phyloP scores from a whole-genome alignment of 2,888 invertebrate genomes.

The Sinotaia quadrata region DNA sequence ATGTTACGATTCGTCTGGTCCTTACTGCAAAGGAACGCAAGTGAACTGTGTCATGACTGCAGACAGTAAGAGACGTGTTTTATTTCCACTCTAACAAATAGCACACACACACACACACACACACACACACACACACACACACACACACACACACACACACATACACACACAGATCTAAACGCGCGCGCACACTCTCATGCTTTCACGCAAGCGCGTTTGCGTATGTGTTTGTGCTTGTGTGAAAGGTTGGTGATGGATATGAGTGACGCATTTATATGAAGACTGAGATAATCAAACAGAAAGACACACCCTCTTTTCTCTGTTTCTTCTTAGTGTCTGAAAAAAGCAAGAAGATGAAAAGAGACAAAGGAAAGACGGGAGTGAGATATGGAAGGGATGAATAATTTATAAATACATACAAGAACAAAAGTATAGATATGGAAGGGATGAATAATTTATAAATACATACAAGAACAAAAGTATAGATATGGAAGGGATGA shows the following conservation, averaged over 20 bases:
- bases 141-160: not conserved
- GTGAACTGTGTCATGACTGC: not conserved
- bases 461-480: not conserved
- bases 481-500: not conserved
- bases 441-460: not conserved
- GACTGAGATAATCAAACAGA: not conserved
- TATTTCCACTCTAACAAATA: not conserved
- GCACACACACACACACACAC: not conserved
- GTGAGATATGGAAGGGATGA: too few relatives aligned
- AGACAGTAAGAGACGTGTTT: not conserved
- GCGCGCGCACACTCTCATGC: too few relatives aligned
- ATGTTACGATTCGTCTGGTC: too few relatives aligned
- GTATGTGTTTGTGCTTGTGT: too few relatives aligned
- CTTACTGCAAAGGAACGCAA: too few relatives aligned
- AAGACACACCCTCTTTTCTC: too few relatives aligned
- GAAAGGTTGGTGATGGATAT: too few relatives aligned
- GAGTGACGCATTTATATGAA: too few relatives aligned
- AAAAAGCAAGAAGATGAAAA: too few relatives aligned
- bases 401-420: constrained; percentile 9
- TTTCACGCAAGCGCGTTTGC: too few relatives aligned
- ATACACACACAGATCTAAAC: not conserved
- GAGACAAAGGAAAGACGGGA: too few relatives aligned
- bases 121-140: constrained; percentile 7
- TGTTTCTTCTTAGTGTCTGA: too few relatives aligned
- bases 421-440: not conserved